Evolutionary conservation across 2,888 invertebrate species (phyloP), one percentile per base, ranked within the genome.

Genomic region (Linnaemya vulpina): DNA sequence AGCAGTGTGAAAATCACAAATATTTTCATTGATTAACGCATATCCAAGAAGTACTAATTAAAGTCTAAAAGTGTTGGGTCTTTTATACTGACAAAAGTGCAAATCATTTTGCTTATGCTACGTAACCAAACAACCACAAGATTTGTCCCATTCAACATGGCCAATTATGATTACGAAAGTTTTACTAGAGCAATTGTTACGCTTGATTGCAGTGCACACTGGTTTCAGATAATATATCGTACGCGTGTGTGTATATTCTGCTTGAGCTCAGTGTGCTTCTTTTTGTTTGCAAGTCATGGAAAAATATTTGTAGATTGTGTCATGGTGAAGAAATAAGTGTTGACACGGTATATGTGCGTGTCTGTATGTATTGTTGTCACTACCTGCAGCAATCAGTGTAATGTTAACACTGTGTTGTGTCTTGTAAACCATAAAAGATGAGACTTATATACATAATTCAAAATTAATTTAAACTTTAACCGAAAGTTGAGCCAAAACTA

Each of bases 1-100:
- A 92, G 86, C 51, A 91, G 87, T 13, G 87, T 89, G 83, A 91
- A 86, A 76, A 91, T 82, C 46, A 91, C 81, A 60, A 92, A 76
- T 38, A 90, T 85, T 88, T 89, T 90, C 25, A 90, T 79, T 40
- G 89, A 88, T 78, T 88, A 80, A 78, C 88, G 87, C 90, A 91
- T 88, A 85, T 78, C 58, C 53, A 35, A 40, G 11, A 46, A 73
- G 53, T 40, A 75, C 63, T 79, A 43, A 49, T 20, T 43, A 4
- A 30, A 11, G 30, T 65, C n/a, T 0, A 1, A 22, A 58, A 46
- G 20, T 65, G 15, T 22, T 10, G 25, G 46, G 70, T 15, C 65
- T 67, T 85, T 82, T 85, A 85, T 85, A 85, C 38, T 25, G n/a
- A 49, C n/a, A 77, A 25, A 25, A 7, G 1, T 40, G 3, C 43